These are phyloP conservation scores for Argyrosomus regius DNA, from an alignment of 2,797 vertebrate genomes.

Conservation along the genomic window DNA sequence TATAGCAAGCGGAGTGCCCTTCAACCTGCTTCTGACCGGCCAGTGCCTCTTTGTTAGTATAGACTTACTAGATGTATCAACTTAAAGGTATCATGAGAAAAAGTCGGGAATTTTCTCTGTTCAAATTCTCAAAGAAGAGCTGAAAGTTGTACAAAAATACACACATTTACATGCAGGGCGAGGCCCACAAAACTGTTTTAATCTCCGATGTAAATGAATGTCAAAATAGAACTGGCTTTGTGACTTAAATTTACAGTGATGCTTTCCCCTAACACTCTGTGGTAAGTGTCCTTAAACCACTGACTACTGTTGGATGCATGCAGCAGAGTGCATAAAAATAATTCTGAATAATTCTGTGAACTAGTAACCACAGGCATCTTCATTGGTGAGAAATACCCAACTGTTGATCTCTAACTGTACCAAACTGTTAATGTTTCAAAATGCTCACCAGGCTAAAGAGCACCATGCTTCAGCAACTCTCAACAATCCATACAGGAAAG, in stretches of 20 bases:
- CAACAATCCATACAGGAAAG: slow-evolving; percentile 80
- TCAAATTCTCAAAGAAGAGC: slow-evolving; percentile 41
- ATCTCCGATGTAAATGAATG: background rate
- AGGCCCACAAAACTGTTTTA: background rate
- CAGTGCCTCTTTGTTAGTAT: slow-evolving; percentile 55
- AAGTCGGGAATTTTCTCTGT: slow-evolving; percentile 31
- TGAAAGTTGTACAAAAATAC: background rate
- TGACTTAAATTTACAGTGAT: slow-evolving; percentile 16
- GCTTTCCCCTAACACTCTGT: slow-evolving; percentile 33
- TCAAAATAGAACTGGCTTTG: slow-evolving; percentile 7
- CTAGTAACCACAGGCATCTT: slow-evolving; percentile 35
- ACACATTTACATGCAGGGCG: background rate
- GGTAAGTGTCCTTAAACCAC: slow-evolving; percentile 22
- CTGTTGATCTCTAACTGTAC: slow-evolving; percentile 27
- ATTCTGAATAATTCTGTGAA: slow-evolving; percentile 17
- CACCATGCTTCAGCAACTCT: slow-evolving; percentile 67
- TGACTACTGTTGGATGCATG: slow-evolving; percentile 21
- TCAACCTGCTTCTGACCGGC: slow-evolving; percentile 37
- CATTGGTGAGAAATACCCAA: slow-evolving; percentile 19
- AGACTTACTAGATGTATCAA: slow-evolving; percentile 49
- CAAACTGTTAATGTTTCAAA: slow-evolving; percentile 59
- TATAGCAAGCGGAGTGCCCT: slow-evolving; percentile 41
- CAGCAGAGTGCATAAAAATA: slow-evolving; percentile 20
- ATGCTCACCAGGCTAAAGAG: slow-evolving; percentile 62
- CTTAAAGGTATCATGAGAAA: slow-evolving; percentile 57